A percentile compares a stretch with the other conserved stretches of the same genome.
These are phyloP conservation scores for Pterobdella sp. DNA, from an alignment of 2,888 invertebrate genomes.

Conservation along the genomic window DNA sequence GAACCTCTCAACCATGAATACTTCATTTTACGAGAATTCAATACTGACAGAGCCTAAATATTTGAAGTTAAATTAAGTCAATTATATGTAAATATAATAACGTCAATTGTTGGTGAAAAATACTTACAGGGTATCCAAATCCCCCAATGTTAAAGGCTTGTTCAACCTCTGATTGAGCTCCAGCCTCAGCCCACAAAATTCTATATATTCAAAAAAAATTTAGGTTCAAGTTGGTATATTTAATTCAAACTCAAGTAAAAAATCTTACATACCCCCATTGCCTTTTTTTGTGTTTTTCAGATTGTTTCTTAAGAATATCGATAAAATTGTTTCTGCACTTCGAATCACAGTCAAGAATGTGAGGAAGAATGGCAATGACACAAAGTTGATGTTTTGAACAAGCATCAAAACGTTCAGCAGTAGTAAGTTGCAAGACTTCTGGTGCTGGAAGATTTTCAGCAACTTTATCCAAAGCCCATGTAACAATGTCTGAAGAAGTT, in stretches of 20 bases:
- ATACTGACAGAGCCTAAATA: constrained; percentile 76
- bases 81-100: background rate
- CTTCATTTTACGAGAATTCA: constrained; percentile 92
- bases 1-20: constrained; percentile 80
- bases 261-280: constrained; percentile 70
- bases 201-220: constrained; percentile 43
- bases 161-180: constrained; percentile 73
- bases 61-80: constrained; percentile 5
- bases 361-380: constrained; percentile 81
- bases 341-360: constrained; percentile 90
- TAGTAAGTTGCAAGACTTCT: constrained; percentile 58
- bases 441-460: constrained; percentile 82
- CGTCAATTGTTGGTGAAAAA: background rate
- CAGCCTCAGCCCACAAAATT: constrained; percentile 93
- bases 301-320: constrained; percentile 63
- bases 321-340: constrained; percentile 83
- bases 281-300: constrained; percentile 85
- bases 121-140: constrained; percentile 81
- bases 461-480: constrained; percentile 79
- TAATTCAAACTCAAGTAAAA: background rate
- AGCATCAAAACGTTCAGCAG: constrained; percentile 56
- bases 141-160: constrained; percentile 84
- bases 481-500: constrained; percentile 77
- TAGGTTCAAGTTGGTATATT: background rate
- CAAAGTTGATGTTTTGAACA: constrained; percentile 84